Evolutionary conservation across 2,113 vertebrate species (phyloP).

Genomic region (Mus pahari): DNA sequence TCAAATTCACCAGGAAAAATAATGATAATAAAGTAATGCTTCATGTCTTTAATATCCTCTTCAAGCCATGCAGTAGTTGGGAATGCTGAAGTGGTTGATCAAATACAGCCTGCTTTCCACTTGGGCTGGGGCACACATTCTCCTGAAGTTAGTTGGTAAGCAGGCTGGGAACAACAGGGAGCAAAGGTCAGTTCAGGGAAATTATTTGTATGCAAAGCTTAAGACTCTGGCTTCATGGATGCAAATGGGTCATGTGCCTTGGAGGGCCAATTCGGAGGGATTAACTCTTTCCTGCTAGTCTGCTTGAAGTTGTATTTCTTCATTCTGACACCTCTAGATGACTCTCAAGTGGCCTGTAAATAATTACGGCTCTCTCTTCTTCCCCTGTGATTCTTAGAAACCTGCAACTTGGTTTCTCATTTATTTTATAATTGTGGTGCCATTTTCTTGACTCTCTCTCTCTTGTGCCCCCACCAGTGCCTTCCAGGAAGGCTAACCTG

Average conservation of each 20-base stretch:
- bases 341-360: constrained; percentile 50
- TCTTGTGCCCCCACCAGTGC: background rate
- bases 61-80: background rate
- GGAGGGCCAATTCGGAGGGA: background rate
- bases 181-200: background rate
- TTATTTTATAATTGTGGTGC: background rate
- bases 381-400: constrained; percentile 33
- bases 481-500: background rate
- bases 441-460: background rate
- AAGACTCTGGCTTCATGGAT: background rate
- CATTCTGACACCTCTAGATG: constrained; percentile 49
- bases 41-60: background rate
- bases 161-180: constrained; percentile 4
- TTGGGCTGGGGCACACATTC: background rate
- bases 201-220: background rate
- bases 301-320: constrained; percentile 23
- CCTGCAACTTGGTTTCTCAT: constrained; percentile 1
- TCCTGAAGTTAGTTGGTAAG: background rate
- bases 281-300: constrained; percentile 29
- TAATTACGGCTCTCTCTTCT: constrained; percentile 2
- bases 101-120: background rate
- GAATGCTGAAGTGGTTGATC: background rate
- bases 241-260: background rate
- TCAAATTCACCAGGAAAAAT: background rate
- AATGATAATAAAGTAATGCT: background rate